These are phyloP conservation scores for Prionchulus punctatus DNA, from an alignment of 2,888 invertebrate species.

Conservation along the genomic window DNA sequence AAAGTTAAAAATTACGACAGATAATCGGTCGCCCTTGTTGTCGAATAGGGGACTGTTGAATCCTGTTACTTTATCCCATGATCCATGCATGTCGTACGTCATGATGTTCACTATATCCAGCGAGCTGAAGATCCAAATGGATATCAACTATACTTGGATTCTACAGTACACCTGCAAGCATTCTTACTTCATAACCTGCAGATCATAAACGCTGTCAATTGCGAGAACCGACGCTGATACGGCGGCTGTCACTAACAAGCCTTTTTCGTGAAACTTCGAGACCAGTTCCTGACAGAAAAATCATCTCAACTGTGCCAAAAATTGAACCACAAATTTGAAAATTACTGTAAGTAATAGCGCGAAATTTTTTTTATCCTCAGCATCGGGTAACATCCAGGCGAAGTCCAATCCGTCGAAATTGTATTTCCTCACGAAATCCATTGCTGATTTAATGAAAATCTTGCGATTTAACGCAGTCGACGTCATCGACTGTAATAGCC, in stretches of 20 bases:
- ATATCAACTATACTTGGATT: too few species aligned
- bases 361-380: slow-evolving; percentile 80
- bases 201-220: slow-evolving; percentile 6
- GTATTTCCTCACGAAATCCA: slow-evolving; percentile 68
- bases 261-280: too few species aligned
- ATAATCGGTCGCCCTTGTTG: background rate
- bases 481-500: slow-evolving; percentile 84
- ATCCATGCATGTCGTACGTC: slow-evolving; percentile 11
- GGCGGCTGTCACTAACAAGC: slow-evolving; percentile 5
- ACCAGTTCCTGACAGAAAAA: too few species aligned
- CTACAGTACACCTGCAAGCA: background rate
- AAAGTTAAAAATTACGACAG: too few species aligned
- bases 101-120: slow-evolving; percentile 7
- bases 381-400: slow-evolving; percentile 4
- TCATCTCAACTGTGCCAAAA: too few species aligned
- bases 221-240: slow-evolving; percentile 4
- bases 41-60: slow-evolving; percentile 6
- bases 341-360: slow-evolving; percentile 70
- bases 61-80: slow-evolving; percentile 10
- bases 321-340: too few species aligned
- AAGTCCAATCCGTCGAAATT: slow-evolving; percentile 74
- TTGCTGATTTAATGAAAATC: slow-evolving; percentile 81
- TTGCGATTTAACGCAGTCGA: slow-evolving; percentile 67
- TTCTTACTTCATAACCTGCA: background rate
- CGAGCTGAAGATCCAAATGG: background rate